phyloP scores from a whole-genome alignment of 2,797 vertebrate genomes.

The Philypnodon macrostomus region DNA sequence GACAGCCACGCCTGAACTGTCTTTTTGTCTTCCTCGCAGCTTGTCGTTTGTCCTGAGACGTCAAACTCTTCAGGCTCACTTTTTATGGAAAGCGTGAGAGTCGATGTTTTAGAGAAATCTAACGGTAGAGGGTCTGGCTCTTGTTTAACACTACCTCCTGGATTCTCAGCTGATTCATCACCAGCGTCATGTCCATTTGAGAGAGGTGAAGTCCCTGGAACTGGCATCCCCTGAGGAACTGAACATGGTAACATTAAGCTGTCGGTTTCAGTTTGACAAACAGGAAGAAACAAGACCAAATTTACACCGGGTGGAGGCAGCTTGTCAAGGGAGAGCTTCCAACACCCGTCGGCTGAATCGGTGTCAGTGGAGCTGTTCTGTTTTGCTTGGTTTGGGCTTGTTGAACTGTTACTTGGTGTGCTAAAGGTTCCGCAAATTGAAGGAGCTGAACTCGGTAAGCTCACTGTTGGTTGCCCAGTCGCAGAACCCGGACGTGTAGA shows the following conservation, averaged over 20 bases:
- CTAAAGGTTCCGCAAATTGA: too few species aligned
- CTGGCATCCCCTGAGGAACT: slow-evolving; percentile 4
- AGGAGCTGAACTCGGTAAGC: not conserved
- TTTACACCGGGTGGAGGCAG: slow-evolving; percentile 55
- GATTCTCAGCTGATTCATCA: not conserved
- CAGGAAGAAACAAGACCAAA: slow-evolving; percentile 68
- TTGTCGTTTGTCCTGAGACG: slow-evolving; percentile 13
- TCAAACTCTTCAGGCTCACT: slow-evolving; percentile 35
- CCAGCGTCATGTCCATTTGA: slow-evolving; percentile 3
- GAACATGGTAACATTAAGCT: slow-evolving; percentile 20
- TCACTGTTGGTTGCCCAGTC: not conserved
- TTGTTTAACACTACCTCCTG: slow-evolving; percentile 3
- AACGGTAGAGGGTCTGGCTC: slow-evolving; percentile 37
- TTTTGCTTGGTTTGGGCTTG: not conserved
- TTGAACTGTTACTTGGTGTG: slow-evolving; percentile 2
- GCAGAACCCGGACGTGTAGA: not conserved
- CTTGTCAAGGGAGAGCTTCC: slow-evolving; percentile 68
- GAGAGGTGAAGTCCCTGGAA: not conserved
- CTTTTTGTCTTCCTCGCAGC: not conserved
- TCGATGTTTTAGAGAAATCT: slow-evolving; percentile 59
- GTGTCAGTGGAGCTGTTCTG: slow-evolving; percentile 1
- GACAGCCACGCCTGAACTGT: not conserved
- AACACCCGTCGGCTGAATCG: slow-evolving; percentile 35
- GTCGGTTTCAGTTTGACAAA: slow-evolving; percentile 23
- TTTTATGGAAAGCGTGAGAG: slow-evolving; percentile 31